Conservation (phyloP, 2,888 invertebrate species). For the Julus scandinavius region DNA sequence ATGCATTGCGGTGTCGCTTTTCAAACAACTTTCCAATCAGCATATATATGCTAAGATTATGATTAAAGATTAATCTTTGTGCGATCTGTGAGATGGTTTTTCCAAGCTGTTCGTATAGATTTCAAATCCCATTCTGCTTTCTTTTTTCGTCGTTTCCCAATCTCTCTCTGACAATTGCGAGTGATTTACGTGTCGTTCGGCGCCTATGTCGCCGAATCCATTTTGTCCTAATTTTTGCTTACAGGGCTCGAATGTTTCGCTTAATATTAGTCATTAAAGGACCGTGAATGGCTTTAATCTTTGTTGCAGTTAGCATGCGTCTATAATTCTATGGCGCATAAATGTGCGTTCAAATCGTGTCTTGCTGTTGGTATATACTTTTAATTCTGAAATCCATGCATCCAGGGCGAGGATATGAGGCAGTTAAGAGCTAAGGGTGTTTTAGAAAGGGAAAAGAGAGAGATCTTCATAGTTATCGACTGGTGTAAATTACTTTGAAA, state of each 20-base stretch:
- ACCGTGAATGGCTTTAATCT: conserved; percentile 32
- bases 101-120: neutral
- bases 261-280: conserved; percentile 39
- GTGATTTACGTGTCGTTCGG: conserved; percentile 13
- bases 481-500: conserved; percentile 56
- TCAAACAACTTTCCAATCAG: too few species aligned
- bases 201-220: conserved; percentile 29
- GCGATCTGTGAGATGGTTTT: neutral
- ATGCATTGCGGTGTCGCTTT: too few species aligned
- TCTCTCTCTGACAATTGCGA: neutral
- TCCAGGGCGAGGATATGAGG: conserved; percentile 39
- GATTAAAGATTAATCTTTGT: neutral
- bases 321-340: conserved; percentile 8
- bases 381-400: conserved; percentile 37
- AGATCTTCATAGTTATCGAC: conserved; percentile 51
- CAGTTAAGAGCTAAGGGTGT: conserved; percentile 49
- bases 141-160: neutral
- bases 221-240: conserved; percentile 26
- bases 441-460: conserved; percentile 40
- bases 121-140: neutral
- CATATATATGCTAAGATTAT: neutral
- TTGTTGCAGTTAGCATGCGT: conserved; percentile 35
- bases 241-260: conserved; percentile 38
- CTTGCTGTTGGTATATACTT: conserved; percentile 21
- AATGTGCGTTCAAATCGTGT: conserved; percentile 1